Percentiles rank a stretch among this genome's conserved stretches.
Evolutionary conservation across 2,797 vertebrate genomes (phyloP).

Genomic region (Eospalax fontanierii): DNA sequence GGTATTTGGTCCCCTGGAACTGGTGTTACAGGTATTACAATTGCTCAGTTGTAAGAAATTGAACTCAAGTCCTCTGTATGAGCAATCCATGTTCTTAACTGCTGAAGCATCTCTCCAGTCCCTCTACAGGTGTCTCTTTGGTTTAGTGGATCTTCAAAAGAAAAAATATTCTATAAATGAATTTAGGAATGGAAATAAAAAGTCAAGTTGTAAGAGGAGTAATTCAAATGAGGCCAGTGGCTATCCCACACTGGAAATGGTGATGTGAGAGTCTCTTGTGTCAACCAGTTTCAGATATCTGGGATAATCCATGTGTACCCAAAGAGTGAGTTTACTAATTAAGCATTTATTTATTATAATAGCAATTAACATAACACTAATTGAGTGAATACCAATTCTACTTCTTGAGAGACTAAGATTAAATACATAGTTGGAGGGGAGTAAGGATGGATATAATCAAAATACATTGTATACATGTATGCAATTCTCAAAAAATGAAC

Average conservation of each 20-base stretch:
- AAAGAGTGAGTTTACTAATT: neutral
- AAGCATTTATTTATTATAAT: constrained; percentile 5
- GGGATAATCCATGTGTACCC: neutral
- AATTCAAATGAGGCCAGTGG: neutral
- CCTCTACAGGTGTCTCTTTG: constrained; percentile 29
- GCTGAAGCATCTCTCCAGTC: neutral
- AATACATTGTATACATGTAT: neutral
- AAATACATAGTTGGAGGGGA: neutral
- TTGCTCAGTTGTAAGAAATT: neutral
- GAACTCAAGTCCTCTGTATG: neutral
- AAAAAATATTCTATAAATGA: neutral
- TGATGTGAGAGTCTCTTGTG: neutral
- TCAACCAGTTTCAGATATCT: neutral
- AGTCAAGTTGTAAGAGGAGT: neutral
- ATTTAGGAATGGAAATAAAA: constrained; percentile 38
- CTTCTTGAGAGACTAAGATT: neutral
- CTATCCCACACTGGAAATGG: neutral
- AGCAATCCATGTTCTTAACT: neutral
- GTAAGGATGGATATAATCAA: neutral
- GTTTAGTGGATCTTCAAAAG: neutral
- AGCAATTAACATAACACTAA: neutral
- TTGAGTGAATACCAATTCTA: neutral
- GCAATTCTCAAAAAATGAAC: neutral
- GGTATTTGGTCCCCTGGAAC: neutral
- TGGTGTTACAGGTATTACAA: neutral